Evolutionary conservation across 2,888 invertebrate species (phyloP).

Genomic region (Theretra japonica): DNA sequence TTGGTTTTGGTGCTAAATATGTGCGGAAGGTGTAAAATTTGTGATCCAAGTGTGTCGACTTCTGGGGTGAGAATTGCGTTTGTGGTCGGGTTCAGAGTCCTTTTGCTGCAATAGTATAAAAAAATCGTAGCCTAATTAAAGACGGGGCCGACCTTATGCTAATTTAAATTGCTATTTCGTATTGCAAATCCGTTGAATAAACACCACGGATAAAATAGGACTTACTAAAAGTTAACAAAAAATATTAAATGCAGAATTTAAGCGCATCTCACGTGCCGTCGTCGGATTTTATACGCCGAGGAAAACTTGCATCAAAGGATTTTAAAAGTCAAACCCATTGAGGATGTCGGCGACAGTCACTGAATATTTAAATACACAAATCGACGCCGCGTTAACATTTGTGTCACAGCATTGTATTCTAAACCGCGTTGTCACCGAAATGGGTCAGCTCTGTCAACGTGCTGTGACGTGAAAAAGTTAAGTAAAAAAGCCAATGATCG

Average conservation of each 20-base stretch:
- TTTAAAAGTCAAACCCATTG: slow-evolving; percentile 23
- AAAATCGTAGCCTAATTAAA: no score
- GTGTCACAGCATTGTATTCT: slow-evolving; percentile 21
- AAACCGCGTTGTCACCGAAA: slow-evolving; percentile 4
- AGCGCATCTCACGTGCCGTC: slow-evolving; percentile 7
- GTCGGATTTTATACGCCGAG: slow-evolving; percentile 5
- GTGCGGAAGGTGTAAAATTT: no score
- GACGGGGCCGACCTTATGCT: no score
- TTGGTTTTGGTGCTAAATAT: no score
- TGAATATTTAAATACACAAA: slow-evolving; percentile 25
- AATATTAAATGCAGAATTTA: neutral
- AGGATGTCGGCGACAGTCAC: slow-evolving; percentile 23
- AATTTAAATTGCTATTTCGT: no score
- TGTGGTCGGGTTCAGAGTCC: no score
- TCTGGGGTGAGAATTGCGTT: no score
- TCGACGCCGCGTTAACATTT: slow-evolving; percentile 14
- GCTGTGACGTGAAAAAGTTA: neutral
- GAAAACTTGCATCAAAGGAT: slow-evolving; percentile 24
- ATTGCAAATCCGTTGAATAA: neutral
- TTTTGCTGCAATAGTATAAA: no score
- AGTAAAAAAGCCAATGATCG: slow-evolving; percentile 6
- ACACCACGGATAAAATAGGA: neutral
- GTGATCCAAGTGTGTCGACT: no score
- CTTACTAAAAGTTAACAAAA: neutral
- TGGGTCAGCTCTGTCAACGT: slow-evolving; percentile 13